Evolutionary conservation across 92 coral and sea anemone genomes (phyloP).

Genomic region (Desmophyllum pertusum): DNA sequence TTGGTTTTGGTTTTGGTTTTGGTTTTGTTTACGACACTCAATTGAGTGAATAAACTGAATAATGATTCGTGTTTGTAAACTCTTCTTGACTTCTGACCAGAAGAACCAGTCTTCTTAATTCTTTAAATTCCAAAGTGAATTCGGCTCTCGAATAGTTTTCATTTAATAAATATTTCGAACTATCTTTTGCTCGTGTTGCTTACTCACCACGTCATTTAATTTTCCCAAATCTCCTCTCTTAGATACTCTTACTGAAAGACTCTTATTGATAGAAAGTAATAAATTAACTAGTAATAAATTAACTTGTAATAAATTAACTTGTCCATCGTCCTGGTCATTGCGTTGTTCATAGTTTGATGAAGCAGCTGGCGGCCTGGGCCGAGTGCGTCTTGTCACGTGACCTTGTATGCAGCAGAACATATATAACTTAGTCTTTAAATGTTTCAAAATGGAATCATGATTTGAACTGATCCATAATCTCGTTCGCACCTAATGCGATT

Average conservation of each 20-base stretch:
- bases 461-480: not conserved
- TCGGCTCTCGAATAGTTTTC: not conserved
- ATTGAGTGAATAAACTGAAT: no score
- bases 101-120: not conserved
- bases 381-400: not conserved
- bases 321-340: not conserved
- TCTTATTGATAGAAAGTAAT: not conserved
- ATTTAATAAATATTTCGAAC: not conserved
- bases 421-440: not conserved
- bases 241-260: slow-evolving; percentile 1
- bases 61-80: not conserved
- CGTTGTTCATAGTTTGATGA: not conserved
- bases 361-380: not conserved
- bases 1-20: no score
- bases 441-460: not conserved
- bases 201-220: not conserved
- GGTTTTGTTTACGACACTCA: no score
- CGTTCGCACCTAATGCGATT: not conserved
- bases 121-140: not conserved
- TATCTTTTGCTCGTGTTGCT: not conserved
- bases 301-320: not conserved
- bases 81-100: not conserved
- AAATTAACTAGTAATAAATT: not conserved
- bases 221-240: not conserved
- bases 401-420: not conserved